Evolutionary conservation across 2,888 invertebrate genomes (phyloP).

Genomic region (Nephrocerus scutellatus): DNA sequence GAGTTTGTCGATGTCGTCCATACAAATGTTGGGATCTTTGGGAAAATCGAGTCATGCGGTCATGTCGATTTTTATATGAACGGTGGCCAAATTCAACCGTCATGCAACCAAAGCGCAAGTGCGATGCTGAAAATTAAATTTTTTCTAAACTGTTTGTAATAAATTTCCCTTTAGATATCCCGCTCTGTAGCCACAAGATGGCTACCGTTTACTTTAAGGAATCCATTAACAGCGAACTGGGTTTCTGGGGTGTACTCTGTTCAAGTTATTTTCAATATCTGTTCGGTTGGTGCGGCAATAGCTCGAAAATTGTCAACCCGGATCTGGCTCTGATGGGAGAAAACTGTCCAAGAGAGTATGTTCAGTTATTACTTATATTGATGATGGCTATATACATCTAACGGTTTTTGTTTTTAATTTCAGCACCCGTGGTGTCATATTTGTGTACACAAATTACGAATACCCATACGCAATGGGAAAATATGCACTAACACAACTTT

Average conservation of each 20-base stretch:
- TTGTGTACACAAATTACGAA: conserved; percentile 25
- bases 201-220: conserved; percentile 29
- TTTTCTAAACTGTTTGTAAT: too few species aligned
- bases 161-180: conserved; percentile 28
- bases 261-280: conserved; percentile 30
- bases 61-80: conserved; percentile 61
- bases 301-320: conserved; percentile 19
- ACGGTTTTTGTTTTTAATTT: conserved; percentile 10
- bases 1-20: conserved; percentile 54
- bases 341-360: conserved; percentile 26
- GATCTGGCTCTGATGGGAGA: conserved; percentile 29
- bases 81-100: conserved; percentile 41
- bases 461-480: conserved; percentile 28
- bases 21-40: conserved; percentile 55
- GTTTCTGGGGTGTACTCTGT: conserved; percentile 29
- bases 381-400: too few species aligned
- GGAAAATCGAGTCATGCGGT: conserved; percentile 53
- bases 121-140: too few species aligned
- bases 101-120: conserved; percentile 25
- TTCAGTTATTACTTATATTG: too few species aligned
- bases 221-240: conserved; percentile 24
- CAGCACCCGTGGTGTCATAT: conserved; percentile 26
- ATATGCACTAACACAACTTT: too few species aligned
- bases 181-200: conserved; percentile 31
- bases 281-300: conserved; percentile 29